Conservation (phyloP, 2,113 vertebrate species). For the Vicugna pacos region DNA sequence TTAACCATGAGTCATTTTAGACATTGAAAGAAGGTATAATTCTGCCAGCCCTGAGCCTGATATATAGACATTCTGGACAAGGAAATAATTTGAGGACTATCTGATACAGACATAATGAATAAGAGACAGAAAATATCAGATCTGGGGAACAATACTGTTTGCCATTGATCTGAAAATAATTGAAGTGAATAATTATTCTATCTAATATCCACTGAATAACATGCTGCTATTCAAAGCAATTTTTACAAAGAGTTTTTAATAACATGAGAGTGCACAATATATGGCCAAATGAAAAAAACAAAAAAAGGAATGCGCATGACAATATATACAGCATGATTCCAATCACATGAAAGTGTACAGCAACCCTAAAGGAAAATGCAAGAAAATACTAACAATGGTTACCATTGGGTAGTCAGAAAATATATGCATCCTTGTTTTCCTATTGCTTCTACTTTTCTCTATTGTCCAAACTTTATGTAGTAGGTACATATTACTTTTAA, state of each 20-base stretch:
- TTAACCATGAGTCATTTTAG: constrained; percentile 48
- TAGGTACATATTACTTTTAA: background rate
- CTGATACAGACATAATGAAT: constrained; percentile 3
- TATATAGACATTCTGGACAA: constrained; percentile 54
- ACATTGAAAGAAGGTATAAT: constrained; percentile 32
- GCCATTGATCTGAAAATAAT: constrained; percentile 60
- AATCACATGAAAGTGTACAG: background rate
- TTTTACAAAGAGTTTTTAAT: constrained; percentile 63
- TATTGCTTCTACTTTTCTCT: background rate
- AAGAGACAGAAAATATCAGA: constrained; percentile 46
- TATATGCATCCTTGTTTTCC: background rate
- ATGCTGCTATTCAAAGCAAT: constrained; percentile 23
- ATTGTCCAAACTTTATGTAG: background rate
- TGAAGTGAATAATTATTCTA: constrained; percentile 54
- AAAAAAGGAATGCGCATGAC: background rate
- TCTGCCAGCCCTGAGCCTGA: constrained; percentile 28
- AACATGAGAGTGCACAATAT: background rate
- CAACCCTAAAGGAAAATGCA: background rate
- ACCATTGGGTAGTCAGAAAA: background rate
- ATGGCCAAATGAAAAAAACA: background rate
- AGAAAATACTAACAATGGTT: background rate
- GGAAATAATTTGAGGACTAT: constrained; percentile 57
- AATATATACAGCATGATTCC: background rate
- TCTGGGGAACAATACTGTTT: constrained; percentile 50
- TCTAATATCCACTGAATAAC: constrained; percentile 48